Base-by-base conservation (phyloP, 2,113 vertebrate species). In the Philantomba maxwellii region DNA sequence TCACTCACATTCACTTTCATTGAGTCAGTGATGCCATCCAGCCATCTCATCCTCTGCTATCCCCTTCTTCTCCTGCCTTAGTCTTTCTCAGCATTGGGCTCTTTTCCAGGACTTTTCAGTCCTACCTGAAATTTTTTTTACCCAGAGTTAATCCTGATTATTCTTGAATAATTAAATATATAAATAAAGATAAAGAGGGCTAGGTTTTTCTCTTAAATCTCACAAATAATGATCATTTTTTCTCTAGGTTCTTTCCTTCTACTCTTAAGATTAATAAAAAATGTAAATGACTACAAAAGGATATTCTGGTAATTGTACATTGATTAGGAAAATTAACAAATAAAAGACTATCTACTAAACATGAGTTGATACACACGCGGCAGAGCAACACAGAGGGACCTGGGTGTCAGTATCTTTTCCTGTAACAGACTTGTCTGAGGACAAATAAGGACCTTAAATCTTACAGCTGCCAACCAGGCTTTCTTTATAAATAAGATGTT, bases 81-180 rank as follows among this genome's bases (percentile, higher is more conserved):
- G 66, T 73, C 66, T 39, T 73, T 23, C 66, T 73, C 21, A 39
- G 66, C 66, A 73, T 39, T 36, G 25, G 36, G n/a, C 66, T 39
- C 21, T 73, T 73, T 73, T 25, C 66, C 36, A 73, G 66, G 36
- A 73, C 36, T 49, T 87, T 93, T 87, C 26, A 87, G 16, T 39
- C 33, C 30, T 39, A 62, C 11, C 49, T n/a, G 47, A 55, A 90
- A 84, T 3, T 47, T 96, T 53, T 39, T 94, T 89, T 14, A 81
- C 12, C 47, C 39, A 84, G 47, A 66, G 15, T 3, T 58, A 64
- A 47, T 4, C 30, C 9, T 16, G 5, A 57, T 95, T 78, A 60
- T 91, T 78, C 25, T 60, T 70, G 93, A 86, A 73, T 94, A 87
- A 70, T 25, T 78, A 95, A 80, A 78, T 82, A 80, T 25, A 80